Evolutionary conservation across 2,797 vertebrate genomes (phyloP), one percentile per base, ranked within the genome.

Genomic region (Champsocephalus gunnari): DNA sequence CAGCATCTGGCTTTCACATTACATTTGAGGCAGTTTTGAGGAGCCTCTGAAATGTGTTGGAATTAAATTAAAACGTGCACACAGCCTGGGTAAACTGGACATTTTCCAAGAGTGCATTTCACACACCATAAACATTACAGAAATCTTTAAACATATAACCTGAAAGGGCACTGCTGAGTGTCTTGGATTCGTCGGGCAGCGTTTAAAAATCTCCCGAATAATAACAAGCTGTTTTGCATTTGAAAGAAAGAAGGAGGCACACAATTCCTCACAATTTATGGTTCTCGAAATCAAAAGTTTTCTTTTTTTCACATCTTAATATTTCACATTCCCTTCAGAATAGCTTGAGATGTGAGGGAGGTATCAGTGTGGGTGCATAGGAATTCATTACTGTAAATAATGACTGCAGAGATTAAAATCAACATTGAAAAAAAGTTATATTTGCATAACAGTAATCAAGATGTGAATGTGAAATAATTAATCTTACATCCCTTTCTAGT

Each of bases 1-100:
- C 73, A 83, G 92, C 92, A 93, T 93, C 92, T 94, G 92, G 92
- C 90, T 92, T 94, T 93, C 92, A 92, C 91, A 89, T 94, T 87
- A 85, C 85, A 93, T 94, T 93, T 92, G 83, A 88, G 82, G 82
- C 70, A 56, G 75, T 85, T 90, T 91, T 92, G 84, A 93, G 85
- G 80, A 90, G 86, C 86, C 84, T 93, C 89, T 89, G 88, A 93
- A 94, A 95, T 84, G 86, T 92, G 89, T 86, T 92, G 88, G 88
- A 93, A 92, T 93, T 92, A 86, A 94, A 94, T 94, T 90, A 93
- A 94, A 93, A 92, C 71, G 49, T 90, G 83, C 84, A 71, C 80
- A 77, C 80, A 82, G 83, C 82, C 66, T 87, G 66, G 66, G 84
- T 48, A 88, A 89, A 92, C 88, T 92, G 92, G 93, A 93, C 74